phyloP scores from a whole-genome alignment of 1,140 invertebrate species.

The Brachionus rotundiformis region DNA sequence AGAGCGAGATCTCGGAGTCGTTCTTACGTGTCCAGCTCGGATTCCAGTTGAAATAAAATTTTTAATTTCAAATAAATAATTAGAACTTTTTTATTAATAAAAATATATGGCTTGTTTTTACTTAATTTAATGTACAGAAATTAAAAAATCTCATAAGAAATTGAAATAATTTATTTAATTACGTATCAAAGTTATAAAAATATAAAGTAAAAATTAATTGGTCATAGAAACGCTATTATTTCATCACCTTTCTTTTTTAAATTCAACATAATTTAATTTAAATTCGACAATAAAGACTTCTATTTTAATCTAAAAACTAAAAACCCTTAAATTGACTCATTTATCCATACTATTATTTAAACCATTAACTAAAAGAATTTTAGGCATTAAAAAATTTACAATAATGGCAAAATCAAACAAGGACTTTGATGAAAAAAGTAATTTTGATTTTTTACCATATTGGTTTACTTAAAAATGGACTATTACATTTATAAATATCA shows the following conservation, averaged over 20 bases:
- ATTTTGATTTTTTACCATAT: neutral
- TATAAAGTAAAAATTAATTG: neutral
- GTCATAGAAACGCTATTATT: neutral
- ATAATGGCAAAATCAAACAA: neutral
- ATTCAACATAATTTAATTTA: neutral
- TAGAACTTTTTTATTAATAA: neutral
- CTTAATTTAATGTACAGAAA: neutral
- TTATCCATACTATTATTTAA: neutral
- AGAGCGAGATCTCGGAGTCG: neutral
- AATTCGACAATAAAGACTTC: too few species aligned
- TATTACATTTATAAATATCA: too few species aligned
- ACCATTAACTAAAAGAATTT: neutral
- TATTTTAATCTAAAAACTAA: too few species aligned
- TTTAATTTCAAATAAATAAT: neutral
- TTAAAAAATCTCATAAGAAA: neutral
- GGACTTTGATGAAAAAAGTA: neutral
- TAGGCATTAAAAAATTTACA: neutral
- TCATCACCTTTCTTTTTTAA: neutral
- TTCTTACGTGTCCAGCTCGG: neutral
- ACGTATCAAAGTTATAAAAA: neutral
- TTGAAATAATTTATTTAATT: neutral
- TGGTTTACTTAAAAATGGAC: neutral
- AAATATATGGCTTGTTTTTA: neutral
- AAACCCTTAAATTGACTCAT: neutral
- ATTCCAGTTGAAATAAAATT: neutral